Evolutionary conservation across 2,888 invertebrate species (phyloP), one percentile per base, ranked within the genome.

Genomic region (Gryllus longicercus): DNA sequence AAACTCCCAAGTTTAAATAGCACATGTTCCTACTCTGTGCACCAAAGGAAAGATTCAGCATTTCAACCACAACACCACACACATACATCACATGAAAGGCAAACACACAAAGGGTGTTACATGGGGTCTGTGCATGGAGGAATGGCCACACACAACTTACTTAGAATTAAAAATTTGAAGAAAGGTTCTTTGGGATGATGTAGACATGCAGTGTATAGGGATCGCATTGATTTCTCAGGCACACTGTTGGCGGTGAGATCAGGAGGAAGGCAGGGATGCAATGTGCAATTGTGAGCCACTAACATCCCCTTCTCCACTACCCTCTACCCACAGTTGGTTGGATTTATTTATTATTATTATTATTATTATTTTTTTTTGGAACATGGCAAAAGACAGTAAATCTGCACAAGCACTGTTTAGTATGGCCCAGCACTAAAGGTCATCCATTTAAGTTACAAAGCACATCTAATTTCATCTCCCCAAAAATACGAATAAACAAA

Each of bases 11-110:
- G 14, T 63, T 18, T 63, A 63, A 63, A 38, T 38, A 63, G 63
- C 63, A 63, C 63, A 63, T 63, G 63, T 63, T 63, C 63, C 63
- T 18, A 63, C 63, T 63, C 63, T 63, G 63, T 63, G 63, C 63
- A 18, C 63, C 63, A 63, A 63, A 63, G 63, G 63, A 63, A 63
- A 63, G 14, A 63, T 18, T 63, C 63, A 63, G 63, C 63, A 63
- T 63, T 63, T 63, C 63, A 63, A 63, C 18, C 63, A 63, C 63
- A 63, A 63, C 63, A 63, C 63, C 63, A 63, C 63, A 63, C 63
- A 63, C 63, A 63, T 63, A 38, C 25, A 38, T 38, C 25, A 38
- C 63, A 63, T 63, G 63, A 63, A 63, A 16, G 63, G 63, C 63
- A 63, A 63, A 63, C 63, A 63, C 63, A 63, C 63, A 63, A 63